Evolutionary conservation across 2,888 invertebrate species (phyloP).

Genomic region (Drosophila demipolita): DNA sequence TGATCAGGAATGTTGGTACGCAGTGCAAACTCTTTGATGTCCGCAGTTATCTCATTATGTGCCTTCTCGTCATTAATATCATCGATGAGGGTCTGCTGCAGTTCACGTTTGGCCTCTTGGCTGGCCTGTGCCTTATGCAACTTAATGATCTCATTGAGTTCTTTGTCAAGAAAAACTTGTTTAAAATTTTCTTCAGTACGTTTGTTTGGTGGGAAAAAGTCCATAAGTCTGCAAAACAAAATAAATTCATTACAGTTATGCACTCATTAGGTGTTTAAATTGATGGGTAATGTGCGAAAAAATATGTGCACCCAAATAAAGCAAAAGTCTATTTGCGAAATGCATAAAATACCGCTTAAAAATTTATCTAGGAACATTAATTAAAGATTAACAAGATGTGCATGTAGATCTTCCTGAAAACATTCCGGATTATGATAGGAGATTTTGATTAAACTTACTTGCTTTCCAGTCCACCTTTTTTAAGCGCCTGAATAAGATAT

Average conservation of each 20-base stretch:
- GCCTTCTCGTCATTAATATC: conserved; percentile 94
- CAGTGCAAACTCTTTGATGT: conserved; percentile 93
- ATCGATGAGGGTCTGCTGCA: conserved; percentile 92
- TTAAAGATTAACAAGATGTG: conserved; percentile 33
- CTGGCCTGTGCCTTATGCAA: conserved; percentile 93
- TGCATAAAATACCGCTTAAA: conserved; percentile 14
- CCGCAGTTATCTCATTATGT: conserved; percentile 93
- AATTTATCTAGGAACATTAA: conserved; percentile 11
- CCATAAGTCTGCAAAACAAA: conserved; percentile 89
- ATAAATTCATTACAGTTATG: neutral
- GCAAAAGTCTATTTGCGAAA: conserved; percentile 1
- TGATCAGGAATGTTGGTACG: conserved; percentile 95
- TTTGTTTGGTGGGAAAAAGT: conserved; percentile 97
- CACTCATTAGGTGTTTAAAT: neutral
- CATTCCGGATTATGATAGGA: conserved; percentile 35
- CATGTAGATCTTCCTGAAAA: conserved; percentile 76
- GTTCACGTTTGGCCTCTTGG: conserved; percentile 92
- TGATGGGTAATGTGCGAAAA: conserved; percentile 1
- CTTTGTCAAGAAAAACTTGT: conserved; percentile 91
- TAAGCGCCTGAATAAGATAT: conserved; percentile 93
- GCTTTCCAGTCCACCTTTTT: conserved; percentile 93
- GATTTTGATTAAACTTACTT: conserved; percentile 84
- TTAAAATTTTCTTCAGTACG: conserved; percentile 95
- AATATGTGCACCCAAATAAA: conserved; percentile 8
- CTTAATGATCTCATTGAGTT: conserved; percentile 92